A percentile compares a stretch with the other conserved stretches of the same genome.
phyloP scores from a whole-genome alignment of 2,888 invertebrate species.

The Ditylenchus weischeri region DNA sequence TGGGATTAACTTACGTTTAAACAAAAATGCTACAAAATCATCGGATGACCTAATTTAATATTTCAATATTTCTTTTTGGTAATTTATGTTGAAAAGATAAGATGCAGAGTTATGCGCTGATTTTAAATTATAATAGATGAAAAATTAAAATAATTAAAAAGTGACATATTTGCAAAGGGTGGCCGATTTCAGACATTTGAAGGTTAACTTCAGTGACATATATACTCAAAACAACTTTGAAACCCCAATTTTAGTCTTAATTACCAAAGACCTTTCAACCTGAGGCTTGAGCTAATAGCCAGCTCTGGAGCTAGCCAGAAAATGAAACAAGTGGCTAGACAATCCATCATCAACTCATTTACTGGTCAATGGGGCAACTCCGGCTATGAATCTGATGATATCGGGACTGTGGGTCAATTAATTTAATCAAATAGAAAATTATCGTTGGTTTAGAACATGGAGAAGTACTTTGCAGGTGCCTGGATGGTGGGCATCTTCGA shows the following conservation, averaged over 20 bases:
- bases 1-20: no score
- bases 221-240: no score
- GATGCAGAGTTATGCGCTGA: no score
- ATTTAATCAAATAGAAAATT: neutral
- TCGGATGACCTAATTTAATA: no score
- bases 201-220: no score
- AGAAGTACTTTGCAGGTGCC: constrained; percentile 29
- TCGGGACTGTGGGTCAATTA: constrained; percentile 24
- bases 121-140: no score
- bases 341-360: constrained; percentile 27
- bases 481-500: constrained; percentile 41
- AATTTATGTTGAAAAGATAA: no score
- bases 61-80: no score
- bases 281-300: constrained; percentile 25
- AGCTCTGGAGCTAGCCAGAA: constrained; percentile 16
- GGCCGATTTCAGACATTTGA: no score
- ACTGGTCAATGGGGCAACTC: constrained; percentile 23
- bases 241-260: neutral
- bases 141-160: no score
- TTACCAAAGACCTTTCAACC: neutral
- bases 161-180: no score
- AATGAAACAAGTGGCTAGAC: constrained; percentile 22
- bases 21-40: no score
- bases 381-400: constrained; percentile 29
- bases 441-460: constrained; percentile 31